Evolutionary conservation across 2,113 vertebrate species (phyloP), one percentile per base, ranked within the genome.

Genomic region (Formicarius rufipectus): DNA sequence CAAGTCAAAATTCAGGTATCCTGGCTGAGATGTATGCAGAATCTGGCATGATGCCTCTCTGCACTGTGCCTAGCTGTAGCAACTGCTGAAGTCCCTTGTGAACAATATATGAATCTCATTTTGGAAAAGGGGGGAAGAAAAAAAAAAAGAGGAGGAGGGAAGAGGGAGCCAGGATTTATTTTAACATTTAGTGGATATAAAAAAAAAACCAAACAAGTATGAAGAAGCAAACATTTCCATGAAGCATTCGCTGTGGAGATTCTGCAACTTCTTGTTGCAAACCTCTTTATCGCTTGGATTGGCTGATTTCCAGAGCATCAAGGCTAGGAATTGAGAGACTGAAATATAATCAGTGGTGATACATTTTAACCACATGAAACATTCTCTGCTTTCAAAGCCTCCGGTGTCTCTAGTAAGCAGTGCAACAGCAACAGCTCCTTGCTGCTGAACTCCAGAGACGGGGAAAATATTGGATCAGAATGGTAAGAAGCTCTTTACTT

Each of bases 401-500:
- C 94, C 33, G 16, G 97, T 94, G 95, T 91, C 95, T 93, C 84
- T 92, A 94, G 91, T 94, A 93, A 95, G 95, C 97, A 84, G 96
- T 91, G 42, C 89, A 91, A 80, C 95, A 97, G 96, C 96, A 88
- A 79, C 96, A 96, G 95, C 97, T 96, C 95, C 96, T 79, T 95
- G 95, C 97, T 95, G 81, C 97, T 94, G 86, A 85, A 92, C 95
- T 95, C 95, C 17, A 69, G 87, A 42, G 79, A 91, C 79, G 17
- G 87, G 75, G 31, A 88, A 93, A 91, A 94, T 87, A 94, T 4
- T 86, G 77, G 72, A 96, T 87, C 97, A 39, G 75, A 58, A 98
- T 98, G 98, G 98, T 98, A 98, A 98, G 98, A 90, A 87, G 60
- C 97, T 95, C 77, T 68, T 74, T 94, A 95, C 79, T 95, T 97